A percentile compares a stretch with the other conserved stretches of the same genome.
These are phyloP conservation scores for Dryococelus australis DNA, from an alignment of 2,888 invertebrate genomes.

Conservation along the genomic window DNA sequence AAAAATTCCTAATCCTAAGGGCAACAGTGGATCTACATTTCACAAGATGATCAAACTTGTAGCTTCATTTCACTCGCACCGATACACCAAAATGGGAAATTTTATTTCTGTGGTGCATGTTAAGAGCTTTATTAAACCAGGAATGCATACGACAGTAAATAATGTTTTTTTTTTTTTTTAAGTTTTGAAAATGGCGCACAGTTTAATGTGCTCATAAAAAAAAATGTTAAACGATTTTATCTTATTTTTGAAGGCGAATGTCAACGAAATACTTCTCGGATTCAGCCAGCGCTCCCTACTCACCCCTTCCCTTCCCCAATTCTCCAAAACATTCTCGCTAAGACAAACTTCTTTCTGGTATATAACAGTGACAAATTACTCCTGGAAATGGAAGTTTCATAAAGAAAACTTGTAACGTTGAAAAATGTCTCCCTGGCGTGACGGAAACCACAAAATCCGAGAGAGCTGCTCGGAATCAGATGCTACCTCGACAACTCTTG, in stretches of 20 bases:
- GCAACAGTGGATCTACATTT: too few species aligned
- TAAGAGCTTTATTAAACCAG: not conserved
- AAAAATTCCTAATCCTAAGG: too few species aligned
- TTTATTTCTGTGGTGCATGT: not conserved
- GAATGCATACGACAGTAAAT: not conserved
- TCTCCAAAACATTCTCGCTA: not conserved
- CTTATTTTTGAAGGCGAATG: not conserved
- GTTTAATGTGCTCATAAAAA: not conserved
- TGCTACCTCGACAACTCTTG: not conserved
- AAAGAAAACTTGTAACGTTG: constrained; percentile 5
- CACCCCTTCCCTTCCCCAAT: not conserved
- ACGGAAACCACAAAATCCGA: not conserved
- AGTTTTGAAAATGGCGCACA: not conserved
- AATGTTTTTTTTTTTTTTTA: not conserved
- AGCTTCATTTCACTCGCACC: not conserved
- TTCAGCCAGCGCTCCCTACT: too few species aligned
- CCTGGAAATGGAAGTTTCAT: constrained; percentile 16
- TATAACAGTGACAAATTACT: constrained; percentile 9
- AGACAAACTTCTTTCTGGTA: not conserved
- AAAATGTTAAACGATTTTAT: not conserved
- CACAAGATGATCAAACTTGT: too few species aligned
- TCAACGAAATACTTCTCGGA: not conserved
- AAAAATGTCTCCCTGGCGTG: constrained; percentile 4
- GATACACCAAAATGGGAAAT: not conserved
- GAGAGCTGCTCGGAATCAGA: not conserved